Evolutionary conservation across 2,797 vertebrate genomes (phyloP), one percentile per base, ranked within the genome.

Genomic region (Poeciliopsis presidionis): DNA sequence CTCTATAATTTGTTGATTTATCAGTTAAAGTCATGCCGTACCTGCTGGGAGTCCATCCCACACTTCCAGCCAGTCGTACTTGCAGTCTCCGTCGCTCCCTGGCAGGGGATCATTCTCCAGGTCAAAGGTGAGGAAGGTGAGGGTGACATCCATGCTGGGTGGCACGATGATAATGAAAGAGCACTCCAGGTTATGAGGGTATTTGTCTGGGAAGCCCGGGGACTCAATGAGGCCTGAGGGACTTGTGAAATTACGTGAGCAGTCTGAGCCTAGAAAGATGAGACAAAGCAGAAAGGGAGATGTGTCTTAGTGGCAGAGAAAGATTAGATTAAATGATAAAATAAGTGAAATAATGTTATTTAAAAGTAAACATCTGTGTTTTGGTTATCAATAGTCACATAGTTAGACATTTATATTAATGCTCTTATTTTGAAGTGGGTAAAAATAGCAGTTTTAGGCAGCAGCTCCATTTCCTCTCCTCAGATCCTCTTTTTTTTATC

Each of bases 61-160:
- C 93, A 99, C 97, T 78, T 99, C 98, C 90, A 99, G 95, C 97
- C 97, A 99, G 88, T 99, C 98, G 0, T 99, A 99, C 82, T 99
- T 99, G 96, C 98, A 99, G 87, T 99, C 98, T 28, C 97, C 97
- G 71, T 99, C 98, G 5, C 96, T 96, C 0, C 96, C 94, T 51
- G 97, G 97, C 91, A 99, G 91, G 16, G 98, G 98, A 92, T 99
- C 98, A 0, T 99, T 97, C 94, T 99, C 98, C 18, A 99, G 96
- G 95, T 99, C 98, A 1, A 99, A 99, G 90, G 97, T 97, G 91
- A 97, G 91, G 87, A 99, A 99, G 90, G 96, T 97, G 88, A 99
- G 96, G 81, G 97, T 95, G 78, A 99, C 97, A 75, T 99, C 98
- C 93, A 97, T 98, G 95, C 96, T 96, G 88, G 97, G 96, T 2